Conservation (phyloP, 2,888 invertebrate genomes). For the Papilio demoleus region DNA sequence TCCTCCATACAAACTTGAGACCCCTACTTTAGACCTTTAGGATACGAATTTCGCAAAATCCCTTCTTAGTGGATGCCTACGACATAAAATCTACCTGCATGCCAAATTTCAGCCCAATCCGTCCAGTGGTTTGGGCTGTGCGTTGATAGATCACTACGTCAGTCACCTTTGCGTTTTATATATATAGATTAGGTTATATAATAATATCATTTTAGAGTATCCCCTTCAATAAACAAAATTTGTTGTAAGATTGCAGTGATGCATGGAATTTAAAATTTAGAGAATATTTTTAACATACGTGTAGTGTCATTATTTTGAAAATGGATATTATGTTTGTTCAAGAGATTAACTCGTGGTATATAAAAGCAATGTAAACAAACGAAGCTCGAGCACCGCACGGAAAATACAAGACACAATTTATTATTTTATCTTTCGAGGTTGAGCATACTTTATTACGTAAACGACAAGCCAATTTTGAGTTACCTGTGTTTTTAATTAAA, state of each 20-base stretch:
- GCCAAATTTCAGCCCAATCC: too few species aligned
- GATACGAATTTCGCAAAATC: too few species aligned
- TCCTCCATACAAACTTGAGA: too few species aligned
- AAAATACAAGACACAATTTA: slow-evolving; percentile 30
- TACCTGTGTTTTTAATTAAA: slow-evolving; percentile 63
- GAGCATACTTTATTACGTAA: slow-evolving; percentile 67
- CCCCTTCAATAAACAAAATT: too few species aligned
- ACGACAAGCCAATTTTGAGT: slow-evolving; percentile 61
- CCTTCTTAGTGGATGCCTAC: too few species aligned
- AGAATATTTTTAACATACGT: not conserved
- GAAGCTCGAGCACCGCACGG: slow-evolving; percentile 12
- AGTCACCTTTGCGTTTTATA: too few species aligned
- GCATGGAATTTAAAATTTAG: not conserved
- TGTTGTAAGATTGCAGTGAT: not conserved
- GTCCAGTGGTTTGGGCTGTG: too few species aligned
- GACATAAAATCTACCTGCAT: too few species aligned
- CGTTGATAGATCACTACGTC: too few species aligned
- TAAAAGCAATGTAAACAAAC: slow-evolving; percentile 23
- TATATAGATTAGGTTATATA: too few species aligned
- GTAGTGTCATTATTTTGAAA: slow-evolving; percentile 16
- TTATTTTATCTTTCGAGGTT: slow-evolving; percentile 30
- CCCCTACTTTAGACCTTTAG: too few species aligned
- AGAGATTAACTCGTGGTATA: slow-evolving; percentile 11
- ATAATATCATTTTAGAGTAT: too few species aligned
- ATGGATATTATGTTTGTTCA: slow-evolving; percentile 3